Base-by-base conservation (phyloP, 1,140 invertebrate genomes). In the Zaprionus ghesquierei region DNA sequence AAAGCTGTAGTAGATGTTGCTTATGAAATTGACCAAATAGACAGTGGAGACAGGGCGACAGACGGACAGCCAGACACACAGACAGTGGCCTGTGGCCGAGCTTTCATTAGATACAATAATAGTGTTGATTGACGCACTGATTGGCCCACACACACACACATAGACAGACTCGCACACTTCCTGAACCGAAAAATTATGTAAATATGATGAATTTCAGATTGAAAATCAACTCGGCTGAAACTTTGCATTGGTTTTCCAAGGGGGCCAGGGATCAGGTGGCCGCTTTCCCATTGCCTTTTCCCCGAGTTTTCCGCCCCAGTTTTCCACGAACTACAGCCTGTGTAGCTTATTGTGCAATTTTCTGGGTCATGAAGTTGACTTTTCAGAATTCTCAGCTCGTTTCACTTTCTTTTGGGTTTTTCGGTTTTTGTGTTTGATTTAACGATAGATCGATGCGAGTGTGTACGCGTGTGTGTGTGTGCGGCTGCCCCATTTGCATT, bases 71-170 rank as follows among this genome's bases (percentile, higher is more conserved):
- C 12, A 64, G 58, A 35, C 56, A 59, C 55, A 41, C 50, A 35
- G 60, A 49, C 50, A 50, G 20, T 49, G 59, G 27, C 44, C 46
- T 89, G 79, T 46, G 84, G 82, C 70, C 69, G 72, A 66, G 50
- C 84, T 79, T 79, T 87, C 72, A 87, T 89, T 87, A 89, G 79
- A 66, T 68, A 89, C 79, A 87, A 87, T 87, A 89, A 84, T 76
- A 79, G 79, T 75, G 84, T 63, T 87, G 82, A 87, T 87, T 89
- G 82, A 69, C 49, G 29, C 55, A 51, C 74, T 85, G 81, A 86
- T 85, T 85, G 81, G 68, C 49, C 27, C 31, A 73, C 38, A 44
- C 41, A 44, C 41, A 44, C 8, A 44, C 41, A 44, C 8, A 20
- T 9, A 12, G 13, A n/a, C 8, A 38, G 6, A 15, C 27, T 3